A percentile compares a stretch with the other conserved stretches of the same genome.
These are phyloP conservation scores for Drosophila suboccidentalis DNA, from an alignment of 2,888 invertebrate species.

Conservation along the genomic window DNA sequence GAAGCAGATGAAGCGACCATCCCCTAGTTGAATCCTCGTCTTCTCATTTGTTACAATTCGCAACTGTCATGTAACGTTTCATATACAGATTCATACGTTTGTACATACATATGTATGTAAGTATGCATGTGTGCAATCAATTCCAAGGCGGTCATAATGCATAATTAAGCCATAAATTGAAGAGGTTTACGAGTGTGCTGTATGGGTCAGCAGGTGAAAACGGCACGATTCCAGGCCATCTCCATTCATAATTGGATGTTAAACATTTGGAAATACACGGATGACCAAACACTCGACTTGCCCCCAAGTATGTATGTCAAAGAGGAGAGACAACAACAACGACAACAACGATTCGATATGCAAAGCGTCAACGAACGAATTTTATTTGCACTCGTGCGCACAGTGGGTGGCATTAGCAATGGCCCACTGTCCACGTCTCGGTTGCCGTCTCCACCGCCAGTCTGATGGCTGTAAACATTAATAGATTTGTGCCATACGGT, in stretches of 20 bases:
- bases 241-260: slow-evolving; percentile 60
- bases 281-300: slow-evolving; percentile 34
- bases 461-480: slow-evolving; percentile 58
- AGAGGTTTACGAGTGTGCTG: slow-evolving; percentile 25
- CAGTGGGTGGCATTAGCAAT: slow-evolving; percentile 76
- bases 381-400: slow-evolving; percentile 70
- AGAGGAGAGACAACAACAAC: slow-evolving; percentile 7
- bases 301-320: slow-evolving; percentile 37
- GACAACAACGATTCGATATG: slow-evolving; percentile 52
- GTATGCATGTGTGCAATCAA: slow-evolving; percentile 21
- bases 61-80: slow-evolving; percentile 54
- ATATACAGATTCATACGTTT: not conserved
- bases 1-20: slow-evolving; percentile 40
- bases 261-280: slow-evolving; percentile 59
- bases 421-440: slow-evolving; percentile 26
- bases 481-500: slow-evolving; percentile 76
- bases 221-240: slow-evolving; percentile 42
- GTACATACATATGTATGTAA: not conserved
- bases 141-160: slow-evolving; percentile 16
- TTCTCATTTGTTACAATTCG: slow-evolving; percentile 49
- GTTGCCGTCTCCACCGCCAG: not conserved
- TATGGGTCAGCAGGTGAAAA: slow-evolving; percentile 74
- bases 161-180: slow-evolving; percentile 35
- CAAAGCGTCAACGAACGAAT: slow-evolving; percentile 57
- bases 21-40: slow-evolving; percentile 34